Evolutionary conservation across 2,797 vertebrate species (phyloP).

Genomic region (Muscicapa striata): DNA sequence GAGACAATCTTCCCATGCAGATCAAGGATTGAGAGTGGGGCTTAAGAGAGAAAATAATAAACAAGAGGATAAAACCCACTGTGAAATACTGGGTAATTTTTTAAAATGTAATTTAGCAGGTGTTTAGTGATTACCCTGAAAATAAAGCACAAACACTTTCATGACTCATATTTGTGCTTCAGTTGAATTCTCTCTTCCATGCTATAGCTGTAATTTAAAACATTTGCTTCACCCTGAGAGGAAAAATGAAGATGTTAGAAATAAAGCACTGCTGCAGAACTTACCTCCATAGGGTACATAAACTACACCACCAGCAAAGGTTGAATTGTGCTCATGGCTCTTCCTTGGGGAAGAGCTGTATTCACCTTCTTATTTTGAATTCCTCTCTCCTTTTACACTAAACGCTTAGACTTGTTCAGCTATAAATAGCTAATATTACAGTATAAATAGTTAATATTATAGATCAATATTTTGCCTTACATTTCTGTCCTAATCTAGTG

Average conservation of each 20-base stretch:
- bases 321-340: background rate
- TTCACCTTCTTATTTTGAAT: background rate
- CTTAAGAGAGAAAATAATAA: slow-evolving; percentile 27
- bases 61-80: slow-evolving; percentile 16
- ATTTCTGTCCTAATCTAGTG: background rate
- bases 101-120: slow-evolving; percentile 39
- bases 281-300: background rate
- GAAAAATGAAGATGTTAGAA: slow-evolving; percentile 1
- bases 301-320: background rate
- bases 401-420: background rate
- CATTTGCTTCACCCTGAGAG: slow-evolving; percentile 10
- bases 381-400: background rate
- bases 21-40: background rate
- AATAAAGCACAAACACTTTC: slow-evolving; percentile 32
- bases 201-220: slow-evolving; percentile 43
- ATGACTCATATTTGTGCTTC: slow-evolving; percentile 54
- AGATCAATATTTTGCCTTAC: background rate
- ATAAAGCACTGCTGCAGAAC: background rate
- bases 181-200: slow-evolving; percentile 18
- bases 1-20: background rate
- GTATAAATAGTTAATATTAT: background rate
- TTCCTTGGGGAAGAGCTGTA: background rate
- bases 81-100: slow-evolving; percentile 20
- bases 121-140: slow-evolving; percentile 60
- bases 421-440: background rate